phyloP scores from a whole-genome alignment of 2,888 invertebrate species.

The Sminthurides aquaticus region DNA sequence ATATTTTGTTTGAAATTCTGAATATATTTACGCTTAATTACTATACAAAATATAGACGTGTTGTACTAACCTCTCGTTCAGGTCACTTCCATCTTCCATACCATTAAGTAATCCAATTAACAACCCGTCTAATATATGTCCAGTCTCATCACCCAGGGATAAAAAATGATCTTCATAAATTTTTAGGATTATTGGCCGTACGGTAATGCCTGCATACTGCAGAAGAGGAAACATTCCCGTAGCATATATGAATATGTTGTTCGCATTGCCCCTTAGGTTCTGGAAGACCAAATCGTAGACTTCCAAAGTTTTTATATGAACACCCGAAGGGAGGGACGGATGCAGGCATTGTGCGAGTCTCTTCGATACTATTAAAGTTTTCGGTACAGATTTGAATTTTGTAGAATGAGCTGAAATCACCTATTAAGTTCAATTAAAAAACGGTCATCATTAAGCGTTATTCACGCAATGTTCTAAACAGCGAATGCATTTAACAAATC shows the following conservation, averaged over 20 bases:
- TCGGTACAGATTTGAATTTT: constrained; percentile 76
- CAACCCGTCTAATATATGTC: constrained; percentile 78
- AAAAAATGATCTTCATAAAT: constrained; percentile 85
- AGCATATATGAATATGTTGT: constrained; percentile 17
- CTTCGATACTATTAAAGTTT: constrained; percentile 79
- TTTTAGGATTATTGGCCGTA: constrained; percentile 68
- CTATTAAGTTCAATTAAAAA: constrained; percentile 20
- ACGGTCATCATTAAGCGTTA: not conserved
- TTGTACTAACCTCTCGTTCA: constrained; percentile 59
- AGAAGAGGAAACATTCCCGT: constrained; percentile 72
- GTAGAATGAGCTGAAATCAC: constrained; percentile 31
- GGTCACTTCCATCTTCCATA: constrained; percentile 74
- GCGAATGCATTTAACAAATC: no score
- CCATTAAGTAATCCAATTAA: constrained; percentile 77
- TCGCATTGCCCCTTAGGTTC: constrained; percentile 67
- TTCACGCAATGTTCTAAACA: not conserved
- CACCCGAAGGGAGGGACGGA: constrained; percentile 81
- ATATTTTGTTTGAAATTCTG: no score
- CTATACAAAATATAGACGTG: no score
- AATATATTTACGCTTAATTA: no score
- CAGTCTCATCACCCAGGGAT: constrained; percentile 64
- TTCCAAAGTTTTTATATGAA: constrained; percentile 83
- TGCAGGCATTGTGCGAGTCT: constrained; percentile 88
- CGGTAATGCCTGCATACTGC: constrained; percentile 81
- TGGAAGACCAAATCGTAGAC: constrained; percentile 85